Evolutionary conservation across 2,797 vertebrate species (phyloP).

Genomic region (Loris lydekkerianus): DNA sequence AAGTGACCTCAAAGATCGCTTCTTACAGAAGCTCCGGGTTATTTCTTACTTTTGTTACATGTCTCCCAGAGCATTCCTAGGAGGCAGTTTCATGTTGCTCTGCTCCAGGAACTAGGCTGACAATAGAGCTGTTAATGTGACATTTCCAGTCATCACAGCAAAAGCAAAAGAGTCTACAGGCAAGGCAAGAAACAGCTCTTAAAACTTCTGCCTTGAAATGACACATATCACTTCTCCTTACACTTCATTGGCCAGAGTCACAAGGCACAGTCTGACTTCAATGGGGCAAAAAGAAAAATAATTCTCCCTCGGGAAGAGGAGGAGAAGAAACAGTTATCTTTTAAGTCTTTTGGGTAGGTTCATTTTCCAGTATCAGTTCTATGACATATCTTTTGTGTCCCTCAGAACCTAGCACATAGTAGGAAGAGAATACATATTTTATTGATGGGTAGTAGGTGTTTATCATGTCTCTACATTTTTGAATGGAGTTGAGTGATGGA

Average conservation of each 20-base stretch:
- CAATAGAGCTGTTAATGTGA: background rate
- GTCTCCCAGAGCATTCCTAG: background rate
- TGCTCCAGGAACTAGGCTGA: background rate
- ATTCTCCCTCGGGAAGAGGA: background rate
- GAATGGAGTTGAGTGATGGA: conserved; percentile 53
- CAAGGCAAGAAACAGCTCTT: background rate
- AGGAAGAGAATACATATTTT: conserved; percentile 46
- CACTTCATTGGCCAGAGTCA: background rate
- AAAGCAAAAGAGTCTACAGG: background rate
- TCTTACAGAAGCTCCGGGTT: background rate
- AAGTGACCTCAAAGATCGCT: conserved; percentile 14
- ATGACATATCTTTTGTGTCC: background rate
- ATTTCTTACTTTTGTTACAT: background rate
- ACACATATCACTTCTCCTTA: background rate
- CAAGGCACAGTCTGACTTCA: background rate
- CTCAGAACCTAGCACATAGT: conserved; percentile 51
- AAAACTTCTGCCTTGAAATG: conserved; percentile 23
- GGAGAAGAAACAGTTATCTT: background rate
- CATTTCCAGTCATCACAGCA: background rate
- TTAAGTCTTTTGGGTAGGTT: background rate
- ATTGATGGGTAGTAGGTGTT: conserved; percentile 66
- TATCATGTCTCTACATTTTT: conserved; percentile 49
- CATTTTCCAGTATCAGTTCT: background rate
- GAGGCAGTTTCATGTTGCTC: background rate
- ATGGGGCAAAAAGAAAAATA: background rate